Evolutionary conservation across 2,113 vertebrate species (phyloP).

Genomic region (Eublepharis macularius): DNA sequence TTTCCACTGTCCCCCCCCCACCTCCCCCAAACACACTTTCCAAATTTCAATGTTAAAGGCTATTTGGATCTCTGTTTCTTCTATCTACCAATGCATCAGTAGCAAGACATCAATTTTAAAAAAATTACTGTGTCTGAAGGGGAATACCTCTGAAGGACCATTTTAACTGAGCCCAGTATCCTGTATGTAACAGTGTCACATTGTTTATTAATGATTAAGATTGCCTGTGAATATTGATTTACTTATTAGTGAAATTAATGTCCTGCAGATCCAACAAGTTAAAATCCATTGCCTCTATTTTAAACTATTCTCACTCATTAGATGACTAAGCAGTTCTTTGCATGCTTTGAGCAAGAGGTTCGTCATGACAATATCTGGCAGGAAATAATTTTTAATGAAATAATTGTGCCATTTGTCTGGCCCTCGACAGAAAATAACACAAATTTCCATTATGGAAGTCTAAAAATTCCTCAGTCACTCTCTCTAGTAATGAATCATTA

Average conservation of each 20-base stretch:
- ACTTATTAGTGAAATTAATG: conserved; percentile 47
- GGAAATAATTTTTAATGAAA: conserved; percentile 49
- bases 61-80: too few species aligned
- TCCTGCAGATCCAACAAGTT: conserved; percentile 32
- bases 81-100: neutral
- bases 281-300: conserved; percentile 39
- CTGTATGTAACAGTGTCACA: neutral
- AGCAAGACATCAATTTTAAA: neutral
- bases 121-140: neutral
- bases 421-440: conserved; percentile 36
- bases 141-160: neutral
- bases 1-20: neutral
- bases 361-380: conserved; percentile 42
- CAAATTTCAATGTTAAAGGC: neutral
- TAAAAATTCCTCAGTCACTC: neutral
- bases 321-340: conserved; percentile 57
- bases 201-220: conserved; percentile 4
- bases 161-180: conserved; percentile 29
- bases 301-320: conserved; percentile 43
- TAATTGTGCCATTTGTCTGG: conserved; percentile 35
- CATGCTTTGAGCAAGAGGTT: conserved; percentile 8
- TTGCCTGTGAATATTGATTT: conserved; percentile 25
- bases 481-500: conserved; percentile 2
- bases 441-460: conserved; percentile 30
- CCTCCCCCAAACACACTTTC: too few species aligned